Evolutionary conservation across 1,140 invertebrate genomes (phyloP).

Genomic region (Ceratosolen solmsi): DNA sequence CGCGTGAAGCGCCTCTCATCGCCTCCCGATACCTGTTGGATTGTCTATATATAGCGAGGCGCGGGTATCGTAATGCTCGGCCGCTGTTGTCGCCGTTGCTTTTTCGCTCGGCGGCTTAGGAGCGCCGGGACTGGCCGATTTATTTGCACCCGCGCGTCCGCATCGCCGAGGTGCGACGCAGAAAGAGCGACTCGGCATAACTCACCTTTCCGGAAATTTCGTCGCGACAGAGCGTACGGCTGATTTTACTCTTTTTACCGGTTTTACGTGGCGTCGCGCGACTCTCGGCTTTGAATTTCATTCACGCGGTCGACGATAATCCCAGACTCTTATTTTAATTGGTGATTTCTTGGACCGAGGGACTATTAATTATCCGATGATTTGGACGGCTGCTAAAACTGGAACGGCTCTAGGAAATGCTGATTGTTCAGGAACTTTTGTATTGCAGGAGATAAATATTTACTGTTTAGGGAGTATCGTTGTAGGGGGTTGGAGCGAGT

Average conservation of each 20-base stretch:
- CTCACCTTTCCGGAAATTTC: slow-evolving; percentile 47
- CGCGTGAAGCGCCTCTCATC: slow-evolving; percentile 50
- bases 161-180: neutral
- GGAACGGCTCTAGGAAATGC: too few species aligned
- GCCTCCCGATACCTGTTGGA: slow-evolving; percentile 44
- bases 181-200: slow-evolving; percentile 4
- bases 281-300: slow-evolving; percentile 11
- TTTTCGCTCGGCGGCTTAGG: neutral
- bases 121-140: neutral
- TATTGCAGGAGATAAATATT: too few species aligned
- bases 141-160: slow-evolving; percentile 15
- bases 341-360: too few species aligned
- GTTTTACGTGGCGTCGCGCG: neutral
- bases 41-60: slow-evolving; percentile 49
- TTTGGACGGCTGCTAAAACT: too few species aligned
- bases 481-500: too few species aligned
- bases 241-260: neutral
- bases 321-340: too few species aligned
- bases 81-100: neutral
- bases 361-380: too few species aligned
- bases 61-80: neutral
- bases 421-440: too few species aligned
- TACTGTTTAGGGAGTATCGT: too few species aligned
- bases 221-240: slow-evolving; percentile 20
- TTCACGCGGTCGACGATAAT: too few species aligned